Evolutionary conservation across 2,888 invertebrate species (phyloP).

Genomic region (Phyllotreta striolata): DNA sequence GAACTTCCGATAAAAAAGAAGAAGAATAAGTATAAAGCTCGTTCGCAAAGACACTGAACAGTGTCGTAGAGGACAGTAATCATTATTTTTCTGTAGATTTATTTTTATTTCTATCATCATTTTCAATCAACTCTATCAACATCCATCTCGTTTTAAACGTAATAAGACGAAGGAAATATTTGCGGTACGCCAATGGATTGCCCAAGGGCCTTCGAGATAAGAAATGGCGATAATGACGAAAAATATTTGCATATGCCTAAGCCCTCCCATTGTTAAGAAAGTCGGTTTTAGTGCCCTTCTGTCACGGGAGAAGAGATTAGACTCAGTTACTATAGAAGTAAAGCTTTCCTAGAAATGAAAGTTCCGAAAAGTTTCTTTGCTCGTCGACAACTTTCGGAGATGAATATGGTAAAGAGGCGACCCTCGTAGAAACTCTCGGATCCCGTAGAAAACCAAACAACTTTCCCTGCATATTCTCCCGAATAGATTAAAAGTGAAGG

Average conservation of each 20-base stretch:
- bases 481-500: too few relatives aligned
- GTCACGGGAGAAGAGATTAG: conserved; percentile 38
- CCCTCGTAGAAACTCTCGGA: too few relatives aligned
- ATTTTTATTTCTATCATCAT: too few relatives aligned
- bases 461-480: too few relatives aligned
- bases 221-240: conserved; percentile 37
- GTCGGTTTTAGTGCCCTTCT: conserved; percentile 41
- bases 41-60: neutral
- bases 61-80: too few relatives aligned
- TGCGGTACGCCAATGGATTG: conserved; percentile 8
- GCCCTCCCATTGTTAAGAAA: conserved; percentile 38
- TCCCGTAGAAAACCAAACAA: too few relatives aligned
- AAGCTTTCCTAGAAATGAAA: conserved; percentile 38
- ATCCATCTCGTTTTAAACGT: too few relatives aligned
- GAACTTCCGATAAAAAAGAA: conserved; percentile 23
- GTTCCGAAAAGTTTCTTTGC: conserved; percentile 23
- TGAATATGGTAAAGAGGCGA: conserved; percentile 2
- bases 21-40: neutral
- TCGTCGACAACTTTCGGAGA: neutral
- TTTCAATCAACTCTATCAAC: too few relatives aligned
- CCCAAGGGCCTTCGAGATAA: conserved; percentile 35
- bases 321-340: conserved; percentile 29
- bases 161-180: neutral
- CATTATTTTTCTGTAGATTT: too few relatives aligned
- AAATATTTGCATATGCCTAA: conserved; percentile 44